Conservation (phyloP, 2,113 vertebrate species). For the Gambusia affinis region DNA sequence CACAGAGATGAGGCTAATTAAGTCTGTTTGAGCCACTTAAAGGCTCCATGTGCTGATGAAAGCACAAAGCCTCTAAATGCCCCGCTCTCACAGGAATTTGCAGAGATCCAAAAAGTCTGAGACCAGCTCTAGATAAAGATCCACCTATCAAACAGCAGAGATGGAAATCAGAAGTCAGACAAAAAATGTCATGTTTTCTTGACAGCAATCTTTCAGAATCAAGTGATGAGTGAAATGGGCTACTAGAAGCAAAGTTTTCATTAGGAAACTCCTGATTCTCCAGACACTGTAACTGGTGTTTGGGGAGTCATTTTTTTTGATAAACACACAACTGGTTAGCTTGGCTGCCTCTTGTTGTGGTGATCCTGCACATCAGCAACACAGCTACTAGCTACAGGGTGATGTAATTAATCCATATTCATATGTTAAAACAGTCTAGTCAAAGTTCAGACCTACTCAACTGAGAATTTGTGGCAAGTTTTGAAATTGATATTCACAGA, state of each 20-base stretch:
- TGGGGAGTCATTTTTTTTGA: slow-evolving; percentile 48
- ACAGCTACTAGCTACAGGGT: no score
- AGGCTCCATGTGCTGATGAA: slow-evolving; percentile 30
- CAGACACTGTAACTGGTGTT: slow-evolving; percentile 20
- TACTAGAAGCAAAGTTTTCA: no score
- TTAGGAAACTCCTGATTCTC: slow-evolving; percentile 8
- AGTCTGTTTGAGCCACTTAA: slow-evolving; percentile 50
- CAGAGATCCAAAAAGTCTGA: slow-evolving; percentile 16
- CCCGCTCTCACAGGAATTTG: background rate
- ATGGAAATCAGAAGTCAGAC: no score
- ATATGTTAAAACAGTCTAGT: no score
- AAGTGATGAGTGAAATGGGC: background rate
- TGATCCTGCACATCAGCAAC: no score
- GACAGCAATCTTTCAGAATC: background rate
- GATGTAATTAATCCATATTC: no score
- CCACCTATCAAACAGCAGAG: no score
- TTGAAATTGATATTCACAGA: no score
- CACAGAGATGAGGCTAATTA: slow-evolving; percentile 62
- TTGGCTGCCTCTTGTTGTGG: no score
- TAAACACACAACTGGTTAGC: slow-evolving; percentile 13
- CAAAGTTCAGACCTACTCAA: no score
- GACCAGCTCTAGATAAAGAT: slow-evolving; percentile 1
- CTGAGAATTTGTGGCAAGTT: no score
- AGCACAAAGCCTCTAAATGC: slow-evolving; percentile 7
- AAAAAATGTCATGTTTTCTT: background rate